Base-by-base conservation (phyloP, 1,140 invertebrate species). In the Ceratitis capitata region DNA sequence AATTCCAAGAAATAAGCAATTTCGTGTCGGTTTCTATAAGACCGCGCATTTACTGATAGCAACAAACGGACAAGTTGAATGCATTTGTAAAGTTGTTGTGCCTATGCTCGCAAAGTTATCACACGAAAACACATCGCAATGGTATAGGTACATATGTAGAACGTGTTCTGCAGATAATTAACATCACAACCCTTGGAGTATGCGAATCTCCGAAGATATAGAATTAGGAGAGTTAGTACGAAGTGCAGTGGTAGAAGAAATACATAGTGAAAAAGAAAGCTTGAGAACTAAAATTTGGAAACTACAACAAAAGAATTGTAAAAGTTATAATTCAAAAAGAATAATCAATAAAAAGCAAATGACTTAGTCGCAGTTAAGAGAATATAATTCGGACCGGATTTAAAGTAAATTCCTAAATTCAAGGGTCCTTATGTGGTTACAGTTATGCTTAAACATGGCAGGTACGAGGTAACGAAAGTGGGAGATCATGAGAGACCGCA, bases 31-130 rank as follows among this genome's bases (percentile, higher is more conserved):
- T n/a, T n/a, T n/a, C n/a, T n/a, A n/a, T n/a, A n/a, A n/a, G n/a
- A n/a, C n/a, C n/a, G n/a, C n/a, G 3, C 56, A 58, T 29, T 58
- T 58, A 58, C 3, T 58, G 5, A 58, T 89, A 3, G 82, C 88
- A 85, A 86, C 87, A 9, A 92, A 91, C 64, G 89, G 89, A 10
- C 88, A 92, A 64, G 88, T 89, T 3, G 90, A 92, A 85, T 12
- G 88, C n/a, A 84, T 89, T 0, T 88, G 89, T 87, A 32, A 86
- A 35, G 87, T 85, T n/a, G 87, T 92, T 16, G 88, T 88, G n/a
- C 86, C 88, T 47, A 84, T 88, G 51, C 61, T 90, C 3, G 78
- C 86, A 1, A 92, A 92, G 39, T 58, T 86, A 87, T 82, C 35
- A 89, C 58, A 85, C n/a, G 23, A 58, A 23, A 58, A 58, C n/a